These are phyloP conservation scores for Drosophila crucigera DNA, from an alignment of 2,888 invertebrate species.

Conservation along the genomic window DNA sequence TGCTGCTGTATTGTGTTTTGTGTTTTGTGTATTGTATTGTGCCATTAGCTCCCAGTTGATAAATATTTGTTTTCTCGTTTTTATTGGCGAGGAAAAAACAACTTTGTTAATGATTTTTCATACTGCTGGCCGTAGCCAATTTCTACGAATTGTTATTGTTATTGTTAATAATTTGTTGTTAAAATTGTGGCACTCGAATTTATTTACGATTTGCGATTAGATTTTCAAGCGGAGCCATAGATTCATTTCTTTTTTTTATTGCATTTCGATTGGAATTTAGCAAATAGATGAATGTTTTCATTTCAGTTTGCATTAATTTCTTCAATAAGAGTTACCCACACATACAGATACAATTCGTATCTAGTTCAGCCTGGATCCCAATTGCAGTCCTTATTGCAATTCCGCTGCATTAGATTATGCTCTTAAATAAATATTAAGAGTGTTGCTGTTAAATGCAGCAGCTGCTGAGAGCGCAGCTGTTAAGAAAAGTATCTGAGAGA, in stretches of 20 bases:
- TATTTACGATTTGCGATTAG: conserved; percentile 24
- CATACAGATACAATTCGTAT: conserved; percentile 2
- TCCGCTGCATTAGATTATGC: conserved; percentile 5
- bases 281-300: not conserved
- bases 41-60: conserved; percentile 56
- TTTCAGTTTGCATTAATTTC: conserved; percentile 10
- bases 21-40: conserved; percentile 12
- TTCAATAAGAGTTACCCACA: not conserved
- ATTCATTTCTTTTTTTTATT: conserved; percentile 15
- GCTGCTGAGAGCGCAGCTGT: conserved; percentile 32
- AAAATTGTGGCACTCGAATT: conserved; percentile 8
- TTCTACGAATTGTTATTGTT: conserved; percentile 5
- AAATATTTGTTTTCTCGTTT: conserved; percentile 63
- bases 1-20: not conserved
- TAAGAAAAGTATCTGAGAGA: conserved; percentile 11
- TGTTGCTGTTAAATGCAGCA: conserved; percentile 18
- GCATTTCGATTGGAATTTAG: not conserved
- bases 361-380: conserved; percentile 24
- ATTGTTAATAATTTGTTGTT: not conserved
- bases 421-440: conserved; percentile 40
- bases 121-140: not conserved
- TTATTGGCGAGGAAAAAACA: conserved; percentile 72
- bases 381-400: conserved; percentile 8
- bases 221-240: conserved; percentile 13
- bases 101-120: conserved; percentile 49